These are phyloP conservation scores for Parus major DNA, from an alignment of 2,113 vertebrate species.

Conservation along the genomic window DNA sequence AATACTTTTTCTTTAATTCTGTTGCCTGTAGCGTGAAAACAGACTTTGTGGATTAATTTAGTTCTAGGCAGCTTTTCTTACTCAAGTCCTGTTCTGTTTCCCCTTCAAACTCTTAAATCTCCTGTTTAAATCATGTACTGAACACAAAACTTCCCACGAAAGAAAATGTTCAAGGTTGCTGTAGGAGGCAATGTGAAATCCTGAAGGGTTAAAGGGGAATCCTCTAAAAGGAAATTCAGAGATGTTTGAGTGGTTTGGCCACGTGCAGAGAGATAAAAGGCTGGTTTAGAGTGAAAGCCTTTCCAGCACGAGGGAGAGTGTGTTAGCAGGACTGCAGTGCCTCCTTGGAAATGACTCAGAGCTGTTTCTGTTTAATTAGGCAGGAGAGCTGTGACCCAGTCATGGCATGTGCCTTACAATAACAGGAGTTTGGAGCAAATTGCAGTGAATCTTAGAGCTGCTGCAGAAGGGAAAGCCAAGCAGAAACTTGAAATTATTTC, in stretches of 20 bases:
- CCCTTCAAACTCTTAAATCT: background rate
- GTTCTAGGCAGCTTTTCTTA: background rate
- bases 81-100: background rate
- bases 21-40: background rate
- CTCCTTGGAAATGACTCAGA: background rate
- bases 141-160: background rate
- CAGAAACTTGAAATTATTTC: background rate
- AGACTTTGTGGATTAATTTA: background rate
- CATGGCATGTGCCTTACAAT: background rate
- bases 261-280: background rate
- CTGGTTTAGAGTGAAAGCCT: background rate
- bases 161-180: background rate
- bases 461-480: background rate
- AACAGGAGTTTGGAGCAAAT: background rate
- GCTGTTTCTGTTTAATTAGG: conserved; percentile 33
- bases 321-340: background rate
- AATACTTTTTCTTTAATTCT: background rate
- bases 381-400: conserved; percentile 16
- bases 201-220: background rate
- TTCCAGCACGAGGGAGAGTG: background rate
- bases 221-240: background rate
- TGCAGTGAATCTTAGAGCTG: background rate
- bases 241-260: background rate
- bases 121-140: background rate
- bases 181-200: background rate